Evolutionary conservation across 2,888 invertebrate species (phyloP), one percentile per base, ranked within the genome.

Genomic region (Lithophane leautieri): DNA sequence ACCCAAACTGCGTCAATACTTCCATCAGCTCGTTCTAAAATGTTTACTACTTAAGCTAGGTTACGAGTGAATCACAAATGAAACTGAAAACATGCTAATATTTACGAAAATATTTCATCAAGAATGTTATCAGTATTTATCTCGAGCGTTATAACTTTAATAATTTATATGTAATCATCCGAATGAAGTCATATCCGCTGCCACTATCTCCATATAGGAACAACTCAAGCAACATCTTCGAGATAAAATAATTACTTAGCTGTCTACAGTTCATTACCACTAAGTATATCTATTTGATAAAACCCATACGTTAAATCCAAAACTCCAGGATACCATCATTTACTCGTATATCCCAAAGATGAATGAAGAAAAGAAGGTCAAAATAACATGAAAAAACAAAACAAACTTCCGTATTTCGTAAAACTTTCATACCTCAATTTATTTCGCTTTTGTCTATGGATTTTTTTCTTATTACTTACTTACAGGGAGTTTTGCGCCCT

Each of bases 41-140:
- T 82, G 77, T 81, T 87, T 86, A 78, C 80, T 42, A 78, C 63
- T 78, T 67, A 61, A 70, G 66, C 56, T 73, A 66, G 76, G 63
- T 67, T 67, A 71, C 54, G 62, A 73, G 63, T 83, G 85, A 86
- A 70, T 86, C 81, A 83, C 72, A 74, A 71, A 73, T 73, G 63
- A 79, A 82, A 87, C 56, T 76, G 70, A 79, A 88, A 86, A 67
- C 76, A 79, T 58, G 76, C 80, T 67, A 86, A 89, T 87, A 88
- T 90, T 90, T 86, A 84, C 73, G 67, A 69, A 80, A 69, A 81
- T 73, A 77, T 70, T 69, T 85, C 71, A 81, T 72, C 71, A 70
- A 73, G 78, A 85, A 84, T 81, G 81, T 84, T 86, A 86, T 86
- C 84, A 71, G 42, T 74, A 83, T 74, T 80, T 80, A 76, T 77